Percentiles rank a stretch among this genome's conserved stretches.
These are phyloP conservation scores for Calameuta filiformis DNA, from an alignment of 2,888 invertebrate species.

Conservation along the genomic window DNA sequence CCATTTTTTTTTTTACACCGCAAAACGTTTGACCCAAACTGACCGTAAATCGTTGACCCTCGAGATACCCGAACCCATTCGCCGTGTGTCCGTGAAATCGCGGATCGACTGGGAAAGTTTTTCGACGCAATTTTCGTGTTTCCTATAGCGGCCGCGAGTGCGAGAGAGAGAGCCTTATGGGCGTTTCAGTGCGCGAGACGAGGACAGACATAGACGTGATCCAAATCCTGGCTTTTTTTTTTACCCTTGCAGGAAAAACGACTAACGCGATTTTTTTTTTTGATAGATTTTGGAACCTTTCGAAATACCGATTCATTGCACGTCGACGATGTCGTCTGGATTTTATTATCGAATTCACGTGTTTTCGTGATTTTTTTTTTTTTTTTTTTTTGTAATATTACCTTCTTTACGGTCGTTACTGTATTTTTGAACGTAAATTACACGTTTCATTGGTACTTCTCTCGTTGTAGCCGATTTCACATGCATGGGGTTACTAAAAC, in stretches of 20 bases:
- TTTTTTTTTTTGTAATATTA: not conserved
- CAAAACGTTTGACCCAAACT: not conserved
- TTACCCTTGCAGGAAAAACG: not conserved
- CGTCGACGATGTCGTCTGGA: not conserved
- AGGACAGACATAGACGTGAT: not conserved
- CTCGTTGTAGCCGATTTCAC: not conserved
- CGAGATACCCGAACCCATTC: not conserved
- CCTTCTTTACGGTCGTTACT: not conserved
- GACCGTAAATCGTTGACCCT: not conserved
- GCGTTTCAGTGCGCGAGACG: not conserved
- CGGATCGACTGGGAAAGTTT: not conserved
- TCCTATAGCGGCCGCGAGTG: not conserved
- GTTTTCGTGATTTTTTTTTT: not conserved
- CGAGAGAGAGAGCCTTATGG: not conserved
- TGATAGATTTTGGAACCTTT: not conserved
- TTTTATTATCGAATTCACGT: not conserved
- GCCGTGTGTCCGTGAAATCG: not conserved
- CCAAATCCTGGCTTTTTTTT: not conserved
- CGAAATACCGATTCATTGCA: not conserved
- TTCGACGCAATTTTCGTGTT: not conserved
- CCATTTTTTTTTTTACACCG: not conserved
- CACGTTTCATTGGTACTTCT: not conserved
- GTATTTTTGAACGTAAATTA: not conserved
- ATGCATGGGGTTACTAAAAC: not conserved
- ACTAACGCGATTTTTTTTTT: not conserved